Percentiles rank a stretch among this genome's conserved stretches.
These are phyloP conservation scores for Condylura cristata DNA, from an alignment of 2,113 vertebrate species.

Conservation along the genomic window DNA sequence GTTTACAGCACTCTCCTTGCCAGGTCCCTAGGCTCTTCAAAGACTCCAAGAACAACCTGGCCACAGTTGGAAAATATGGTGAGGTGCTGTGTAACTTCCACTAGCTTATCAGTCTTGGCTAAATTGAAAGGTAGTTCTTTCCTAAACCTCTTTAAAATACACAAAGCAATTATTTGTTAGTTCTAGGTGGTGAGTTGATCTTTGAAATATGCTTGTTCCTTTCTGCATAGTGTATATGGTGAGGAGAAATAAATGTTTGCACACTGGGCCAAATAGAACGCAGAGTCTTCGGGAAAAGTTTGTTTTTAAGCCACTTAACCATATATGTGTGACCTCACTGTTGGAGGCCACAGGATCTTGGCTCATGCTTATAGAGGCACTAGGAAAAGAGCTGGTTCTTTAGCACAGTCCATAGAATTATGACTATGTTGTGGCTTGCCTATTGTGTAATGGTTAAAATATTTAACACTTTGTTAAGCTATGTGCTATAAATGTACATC, in stretches of 20 bases:
- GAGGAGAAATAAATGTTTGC: background rate
- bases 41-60: background rate
- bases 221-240: background rate
- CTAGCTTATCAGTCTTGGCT: background rate
- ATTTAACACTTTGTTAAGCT: background rate
- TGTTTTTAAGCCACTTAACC: background rate
- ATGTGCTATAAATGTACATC: background rate
- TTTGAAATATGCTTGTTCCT: background rate
- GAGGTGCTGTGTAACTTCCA: background rate
- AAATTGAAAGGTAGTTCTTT: conserved; percentile 13
- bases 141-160: background rate
- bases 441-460: background rate
- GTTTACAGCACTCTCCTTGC: background rate
- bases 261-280: background rate
- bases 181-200: background rate
- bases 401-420: background rate
- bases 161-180: background rate
- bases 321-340: background rate
- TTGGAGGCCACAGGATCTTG: background rate
- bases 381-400: rapidly evolving
- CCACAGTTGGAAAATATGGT: background rate
- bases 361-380: background rate
- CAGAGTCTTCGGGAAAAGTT: background rate
- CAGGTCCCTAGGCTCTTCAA: background rate
- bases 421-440: background rate